These are phyloP conservation scores for Alauda arvensis DNA, from an alignment of 2,797 vertebrate genomes.

Conservation along the genomic window DNA sequence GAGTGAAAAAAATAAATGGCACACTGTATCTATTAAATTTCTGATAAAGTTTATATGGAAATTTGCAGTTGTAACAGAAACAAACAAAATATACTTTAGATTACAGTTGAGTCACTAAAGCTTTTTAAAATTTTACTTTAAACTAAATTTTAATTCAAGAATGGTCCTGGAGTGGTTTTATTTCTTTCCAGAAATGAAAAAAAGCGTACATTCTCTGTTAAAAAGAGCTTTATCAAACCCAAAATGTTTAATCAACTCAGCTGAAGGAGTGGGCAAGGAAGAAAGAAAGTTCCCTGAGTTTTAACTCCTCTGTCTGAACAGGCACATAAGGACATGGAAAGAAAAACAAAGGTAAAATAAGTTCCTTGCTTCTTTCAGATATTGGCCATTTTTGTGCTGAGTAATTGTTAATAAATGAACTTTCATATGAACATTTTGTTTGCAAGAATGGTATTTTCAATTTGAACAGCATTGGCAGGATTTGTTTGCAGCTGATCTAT, in stretches of 20 bases:
- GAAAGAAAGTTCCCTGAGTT: background rate
- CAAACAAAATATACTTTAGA: background rate
- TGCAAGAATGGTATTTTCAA: background rate
- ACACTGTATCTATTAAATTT: background rate
- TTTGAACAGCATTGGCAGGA: background rate
- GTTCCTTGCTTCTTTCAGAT: background rate
- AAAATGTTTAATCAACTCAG: background rate
- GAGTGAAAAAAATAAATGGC: background rate
- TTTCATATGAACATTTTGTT: background rate
- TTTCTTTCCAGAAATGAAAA: background rate
- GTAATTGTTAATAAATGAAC: background rate
- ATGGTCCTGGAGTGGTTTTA: background rate
- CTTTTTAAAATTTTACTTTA: background rate
- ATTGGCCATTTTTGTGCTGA: background rate
- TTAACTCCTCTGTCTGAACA: background rate
- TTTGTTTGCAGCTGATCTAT: background rate
- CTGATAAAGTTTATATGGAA: background rate
- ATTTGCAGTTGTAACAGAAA: background rate
- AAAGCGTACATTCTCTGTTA: background rate
- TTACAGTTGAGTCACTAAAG: background rate
- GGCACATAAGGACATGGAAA: accelerated
- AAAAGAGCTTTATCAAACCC: background rate
- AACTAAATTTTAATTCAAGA: background rate
- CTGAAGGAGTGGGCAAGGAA: background rate
- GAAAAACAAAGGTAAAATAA: background rate